A percentile compares a stretch with the other conserved stretches of the same genome.
Evolutionary conservation across 1,140 invertebrate genomes (phyloP).

Genomic region (Diorhabda elongata): DNA sequence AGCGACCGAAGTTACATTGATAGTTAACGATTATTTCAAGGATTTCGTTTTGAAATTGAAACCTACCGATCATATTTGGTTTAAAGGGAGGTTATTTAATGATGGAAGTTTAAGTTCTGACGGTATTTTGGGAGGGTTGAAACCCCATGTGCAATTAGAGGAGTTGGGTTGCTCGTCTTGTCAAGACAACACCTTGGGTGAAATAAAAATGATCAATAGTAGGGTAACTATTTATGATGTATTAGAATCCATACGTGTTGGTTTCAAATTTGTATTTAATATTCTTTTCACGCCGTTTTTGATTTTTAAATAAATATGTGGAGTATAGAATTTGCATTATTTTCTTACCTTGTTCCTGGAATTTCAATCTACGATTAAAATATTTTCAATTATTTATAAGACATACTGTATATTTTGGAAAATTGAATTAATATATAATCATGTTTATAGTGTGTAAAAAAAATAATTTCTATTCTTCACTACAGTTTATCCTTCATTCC

Average conservation of each 20-base stretch:
- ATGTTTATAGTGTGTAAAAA: too few relatives aligned
- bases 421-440: too few relatives aligned
- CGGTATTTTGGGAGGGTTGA: constrained; percentile 54
- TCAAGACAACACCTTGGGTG: constrained; percentile 53
- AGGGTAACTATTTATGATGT: constrained; percentile 50
- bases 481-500: too few relatives aligned
- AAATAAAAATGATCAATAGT: constrained; percentile 50
- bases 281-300: constrained; percentile 71
- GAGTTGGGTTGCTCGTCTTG: constrained; percentile 66
- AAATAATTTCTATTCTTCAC: too few relatives aligned
- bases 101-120: constrained; percentile 35
- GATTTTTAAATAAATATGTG: constrained; percentile 58
- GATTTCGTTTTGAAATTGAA: constrained; percentile 67
- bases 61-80: constrained; percentile 66
- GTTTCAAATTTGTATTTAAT: constrained; percentile 69
- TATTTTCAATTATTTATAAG: too few relatives aligned
- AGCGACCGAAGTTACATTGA: constrained; percentile 57
- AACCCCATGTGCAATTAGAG: constrained; percentile 56
- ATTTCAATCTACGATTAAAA: too few relatives aligned
- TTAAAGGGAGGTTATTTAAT: constrained; percentile 57
- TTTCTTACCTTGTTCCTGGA: too few relatives aligned
- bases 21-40: constrained; percentile 60
- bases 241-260: constrained; percentile 56
- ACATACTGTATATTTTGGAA: too few relatives aligned
- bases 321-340: too few relatives aligned